These are phyloP conservation scores for Drosophila triauraria DNA, from an alignment of 1,140 invertebrate species.

Conservation along the genomic window DNA sequence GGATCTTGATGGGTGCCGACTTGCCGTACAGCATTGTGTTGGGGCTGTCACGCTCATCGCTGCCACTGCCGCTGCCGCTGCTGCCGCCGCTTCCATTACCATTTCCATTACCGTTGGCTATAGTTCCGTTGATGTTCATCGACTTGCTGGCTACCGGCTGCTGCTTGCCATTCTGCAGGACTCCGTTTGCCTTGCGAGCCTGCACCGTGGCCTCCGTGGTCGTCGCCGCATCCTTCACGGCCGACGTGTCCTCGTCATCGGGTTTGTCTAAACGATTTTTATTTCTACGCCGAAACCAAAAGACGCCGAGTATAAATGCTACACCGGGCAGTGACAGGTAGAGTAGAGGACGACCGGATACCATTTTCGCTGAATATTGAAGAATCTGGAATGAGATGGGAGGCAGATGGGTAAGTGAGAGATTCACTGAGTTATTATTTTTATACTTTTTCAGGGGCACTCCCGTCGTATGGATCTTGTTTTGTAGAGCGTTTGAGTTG, in stretches of 20 bases:
- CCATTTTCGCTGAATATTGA: slow-evolving; percentile 85
- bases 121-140: slow-evolving; percentile 65
- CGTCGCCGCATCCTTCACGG: slow-evolving; percentile 23
- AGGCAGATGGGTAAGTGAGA: not conserved
- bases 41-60: slow-evolving; percentile 68
- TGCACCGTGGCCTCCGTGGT: slow-evolving; percentile 9
- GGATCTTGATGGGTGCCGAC: slow-evolving; percentile 84
- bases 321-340: slow-evolving; percentile 84
- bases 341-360: slow-evolving; percentile 84
- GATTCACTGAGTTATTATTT: not conserved
- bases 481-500: not conserved
- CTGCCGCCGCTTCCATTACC: slow-evolving; percentile 6
- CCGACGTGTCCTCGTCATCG: slow-evolving; percentile 61
- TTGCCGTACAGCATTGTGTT: slow-evolving; percentile 77
- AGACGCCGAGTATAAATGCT: slow-evolving; percentile 83
- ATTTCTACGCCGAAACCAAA: slow-evolving; percentile 85
- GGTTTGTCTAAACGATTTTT: slow-evolving; percentile 80
- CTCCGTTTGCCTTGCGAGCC: slow-evolving; percentile 53
- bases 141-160: slow-evolving; percentile 54
- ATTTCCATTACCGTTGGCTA: slow-evolving; percentile 28
- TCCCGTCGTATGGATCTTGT: not conserved
- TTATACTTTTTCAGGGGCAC: not conserved
- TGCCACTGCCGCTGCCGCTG: slow-evolving; percentile 20
- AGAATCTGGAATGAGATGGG: slow-evolving; percentile 59
- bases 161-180: slow-evolving; percentile 64